Evolutionary conservation across 2,888 invertebrate genomes (phyloP), one percentile per base, ranked within the genome.

Genomic region (Drosophila siamana): DNA sequence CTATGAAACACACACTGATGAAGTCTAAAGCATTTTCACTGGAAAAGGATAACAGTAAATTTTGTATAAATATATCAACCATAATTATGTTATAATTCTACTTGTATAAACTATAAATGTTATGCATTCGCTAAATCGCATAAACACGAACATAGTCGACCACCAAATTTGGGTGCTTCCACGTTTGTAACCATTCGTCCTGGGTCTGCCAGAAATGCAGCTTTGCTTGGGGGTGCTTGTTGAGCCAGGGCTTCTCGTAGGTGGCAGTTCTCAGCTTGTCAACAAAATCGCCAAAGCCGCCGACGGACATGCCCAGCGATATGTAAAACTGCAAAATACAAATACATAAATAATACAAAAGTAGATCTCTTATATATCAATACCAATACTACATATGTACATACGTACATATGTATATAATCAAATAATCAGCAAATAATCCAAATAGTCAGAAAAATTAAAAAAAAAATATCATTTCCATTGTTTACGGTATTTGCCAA

Each of bases 281-380:
- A 0, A 94, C 93, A 90, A 96, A 97, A 84, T 95, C 94, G 43
- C 94, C 93, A 3, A 94, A 91, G 0, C 97, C 97, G 0, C 97
- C 97, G 30, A 95, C 96, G 41, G 96, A 95, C 0, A 97, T 92
- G 0, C 96, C 97, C 52, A 97, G 83, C 0, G 95, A 93, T 22
- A 97, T 91, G 91, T 95, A 95, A 93, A 96, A 97, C 96, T 97
- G 91, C 40, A 90, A 70, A 4, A 2, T 1, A 24, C 13, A n/a
- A 1, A 16, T n/a, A 54, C 33, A 9, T 54, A 30, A 36, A 19
- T 22, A 50, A 9, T 6, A 9, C 11, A 26, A 26, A 4, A 4
- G 19, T 19, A 19, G 19, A n/a, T n/a, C n/a, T n/a, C n/a, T n/a
- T n/a, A n/a, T n/a, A n/a, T n/a, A n/a, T n/a, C n/a, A n/a, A n/a